Evolutionary conservation across 2,888 invertebrate genomes (phyloP).

Genomic region (Heterodera filipjevi): DNA sequence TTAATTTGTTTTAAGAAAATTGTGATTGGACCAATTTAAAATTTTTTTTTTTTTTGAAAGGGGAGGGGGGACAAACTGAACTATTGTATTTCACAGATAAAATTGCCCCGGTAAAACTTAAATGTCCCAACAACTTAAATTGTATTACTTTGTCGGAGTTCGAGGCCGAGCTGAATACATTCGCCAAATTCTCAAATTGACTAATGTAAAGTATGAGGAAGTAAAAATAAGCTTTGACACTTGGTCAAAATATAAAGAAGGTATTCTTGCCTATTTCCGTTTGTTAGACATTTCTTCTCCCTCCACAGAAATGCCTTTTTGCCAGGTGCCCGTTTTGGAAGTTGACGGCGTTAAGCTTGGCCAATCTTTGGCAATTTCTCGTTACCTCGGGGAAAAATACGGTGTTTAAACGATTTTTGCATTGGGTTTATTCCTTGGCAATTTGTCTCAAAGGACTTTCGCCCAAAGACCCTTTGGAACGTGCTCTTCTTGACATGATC

Average conservation of each 20-base stretch:
- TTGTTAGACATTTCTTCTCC: neutral
- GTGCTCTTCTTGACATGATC: slow-evolving; percentile 55
- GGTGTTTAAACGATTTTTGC: slow-evolving; percentile 38
- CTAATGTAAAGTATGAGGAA: slow-evolving; percentile 49
- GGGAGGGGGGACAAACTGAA: too few species aligned
- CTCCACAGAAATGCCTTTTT: slow-evolving; percentile 55
- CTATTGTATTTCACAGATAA: neutral
- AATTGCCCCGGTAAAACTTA: neutral
- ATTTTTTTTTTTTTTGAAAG: too few species aligned
- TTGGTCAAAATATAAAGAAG: slow-evolving; percentile 51
- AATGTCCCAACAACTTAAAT: slow-evolving; percentile 35
- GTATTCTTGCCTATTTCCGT: slow-evolving; percentile 31
- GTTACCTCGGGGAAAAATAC: slow-evolving; percentile 55
- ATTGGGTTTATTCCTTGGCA: neutral
- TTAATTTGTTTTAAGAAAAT: too few species aligned
- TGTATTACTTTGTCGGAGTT: slow-evolving; percentile 51
- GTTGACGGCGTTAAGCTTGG: slow-evolving; percentile 57
- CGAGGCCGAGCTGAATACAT: slow-evolving; percentile 56
- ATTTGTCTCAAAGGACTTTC: slow-evolving; percentile 18
- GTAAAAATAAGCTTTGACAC: slow-evolving; percentile 46
- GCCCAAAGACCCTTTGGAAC: slow-evolving; percentile 38
- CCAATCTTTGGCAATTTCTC: slow-evolving; percentile 54
- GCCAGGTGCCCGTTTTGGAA: slow-evolving; percentile 60
- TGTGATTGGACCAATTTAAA: too few species aligned
- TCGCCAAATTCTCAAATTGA: slow-evolving; percentile 51